Conservation (phyloP, 2,113 vertebrate species). For the Ia io region DNA sequence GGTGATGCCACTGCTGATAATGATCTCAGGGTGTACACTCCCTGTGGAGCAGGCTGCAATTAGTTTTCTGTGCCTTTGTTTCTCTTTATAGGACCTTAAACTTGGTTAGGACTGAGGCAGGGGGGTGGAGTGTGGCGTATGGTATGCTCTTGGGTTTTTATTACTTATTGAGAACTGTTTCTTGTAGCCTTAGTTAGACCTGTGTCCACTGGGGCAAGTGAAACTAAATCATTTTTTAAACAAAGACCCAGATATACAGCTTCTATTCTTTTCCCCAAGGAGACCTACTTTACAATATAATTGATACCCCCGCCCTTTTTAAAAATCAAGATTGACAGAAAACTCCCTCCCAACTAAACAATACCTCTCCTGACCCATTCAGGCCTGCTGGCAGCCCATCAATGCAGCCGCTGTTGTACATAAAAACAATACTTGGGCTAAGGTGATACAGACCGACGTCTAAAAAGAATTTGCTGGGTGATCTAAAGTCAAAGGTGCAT, state of each 20-base stretch:
- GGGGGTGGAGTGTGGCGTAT: background rate
- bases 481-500: background rate
- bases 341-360: conserved; percentile 30
- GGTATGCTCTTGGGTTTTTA: background rate
- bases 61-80: background rate
- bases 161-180: background rate
- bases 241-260: conserved; percentile 7
- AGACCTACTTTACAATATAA: conserved; percentile 51
- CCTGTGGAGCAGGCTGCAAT: background rate
- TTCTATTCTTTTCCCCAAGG: background rate
- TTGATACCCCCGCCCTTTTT: background rate
- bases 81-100: background rate
- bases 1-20: background rate
- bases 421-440: background rate
- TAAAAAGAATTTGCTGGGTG: conserved; percentile 15
- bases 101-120: background rate
- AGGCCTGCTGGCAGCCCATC: background rate
- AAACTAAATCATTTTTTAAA: conserved; percentile 24
- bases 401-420: background rate
- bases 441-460: background rate
- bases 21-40: background rate
- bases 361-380: background rate
- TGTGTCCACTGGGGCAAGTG: background rate
- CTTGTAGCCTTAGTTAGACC: background rate
- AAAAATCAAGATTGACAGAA: conserved; percentile 43